Evolutionary conservation across 1,140 invertebrate genomes (phyloP), one percentile per base, ranked within the genome.

Genomic region (Drosophila micromelanica): DNA sequence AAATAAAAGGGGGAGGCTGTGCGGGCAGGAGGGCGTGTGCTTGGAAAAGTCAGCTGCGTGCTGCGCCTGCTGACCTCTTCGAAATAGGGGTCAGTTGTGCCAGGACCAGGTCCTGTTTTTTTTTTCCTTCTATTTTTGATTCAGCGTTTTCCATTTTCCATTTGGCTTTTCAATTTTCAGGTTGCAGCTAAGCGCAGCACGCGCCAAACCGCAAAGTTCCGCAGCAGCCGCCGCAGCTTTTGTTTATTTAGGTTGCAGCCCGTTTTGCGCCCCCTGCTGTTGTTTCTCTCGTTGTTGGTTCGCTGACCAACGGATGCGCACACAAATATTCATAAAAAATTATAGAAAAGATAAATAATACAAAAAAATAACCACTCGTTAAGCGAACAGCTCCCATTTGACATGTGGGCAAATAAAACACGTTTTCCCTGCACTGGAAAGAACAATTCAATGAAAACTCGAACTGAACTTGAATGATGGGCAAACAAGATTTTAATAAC

Each of bases 1-100:
- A n/a, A n/a, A n/a, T n/a, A n/a, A 48, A 20, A 38, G 49, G 17
- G 46, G 37, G 61, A 11, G 32, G 61, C 7, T n/a, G n/a, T n/a
- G n/a, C n/a, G n/a, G n/a, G n/a, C n/a, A n/a, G n/a, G n/a, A n/a
- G n/a, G n/a, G n/a, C n/a, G n/a, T n/a, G 60, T 54, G 46, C 48
- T 60, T 45, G 27, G 43, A 30, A 74, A 75, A 82, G 65, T 82
- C 81, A 81, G 82, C 73, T 78, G 80, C 75, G 37, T 17, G 7
- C 17, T 54, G 51, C 30, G 20, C 40, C 46, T 52, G 32, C n/a
- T n/a, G n/a, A n/a, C n/a, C n/a, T n/a, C n/a, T n/a, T n/a, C n/a
- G n/a, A n/a, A n/a, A n/a, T n/a, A n/a, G n/a, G n/a, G n/a, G n/a
- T n/a, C 81, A 85, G 63, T 76, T 51, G 67, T 65, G 71, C 52